Base-by-base conservation (phyloP, 1,140 invertebrate species). In the Sinonovacula constricta region DNA sequence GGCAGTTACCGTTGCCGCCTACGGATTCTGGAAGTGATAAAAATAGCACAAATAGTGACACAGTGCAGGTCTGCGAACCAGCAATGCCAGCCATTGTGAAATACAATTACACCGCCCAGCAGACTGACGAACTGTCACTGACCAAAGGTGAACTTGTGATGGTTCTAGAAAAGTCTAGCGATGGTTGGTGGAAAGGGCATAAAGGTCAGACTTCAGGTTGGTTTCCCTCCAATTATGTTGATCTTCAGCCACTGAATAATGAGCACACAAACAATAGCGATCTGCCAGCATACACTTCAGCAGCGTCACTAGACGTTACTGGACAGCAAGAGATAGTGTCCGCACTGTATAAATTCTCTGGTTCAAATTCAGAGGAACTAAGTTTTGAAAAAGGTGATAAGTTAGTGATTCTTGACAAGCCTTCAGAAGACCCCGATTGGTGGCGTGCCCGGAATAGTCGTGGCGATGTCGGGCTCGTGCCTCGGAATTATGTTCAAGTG, bases 151-250 rank as follows among this genome's bases (percentile, higher is more conserved):
- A 92, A 63, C 74, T 77, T n/a, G 97, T 99, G 72, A 93, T 97
- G 71, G 99, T 99, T 80, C 92, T 99, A 74, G 98, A 99, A 91
- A 99, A 99, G 92, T 98, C 97, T 83, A 98, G 97, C 81, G 99
- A 99, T 93, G 99, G 98, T 34, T 99, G 98, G 98, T 99, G 98
- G 98, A 94, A 97, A 87, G 98, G 98, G 33, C 71, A 84, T 60
- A 89, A 90, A 66, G 81, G 81, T 22, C 77, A 84, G 33, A 93
- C 92, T 84, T 94, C 94, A 82, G 98, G 98, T 76, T 95, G 98
- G 98, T 99, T 99, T 91, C 98, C 98, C 24, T 98, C 97, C 49
- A 99, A 99, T 92, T 99, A 99, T 92, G 97, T 97, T 59, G 96
- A 97, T 89, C 96, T 98, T 91, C 97, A 98, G 89, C 85, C 84